Evolutionary conservation across 2,113 vertebrate genomes (phyloP), one percentile per base, ranked within the genome.

Genomic region (Cricetomys ansorgei): DNA sequence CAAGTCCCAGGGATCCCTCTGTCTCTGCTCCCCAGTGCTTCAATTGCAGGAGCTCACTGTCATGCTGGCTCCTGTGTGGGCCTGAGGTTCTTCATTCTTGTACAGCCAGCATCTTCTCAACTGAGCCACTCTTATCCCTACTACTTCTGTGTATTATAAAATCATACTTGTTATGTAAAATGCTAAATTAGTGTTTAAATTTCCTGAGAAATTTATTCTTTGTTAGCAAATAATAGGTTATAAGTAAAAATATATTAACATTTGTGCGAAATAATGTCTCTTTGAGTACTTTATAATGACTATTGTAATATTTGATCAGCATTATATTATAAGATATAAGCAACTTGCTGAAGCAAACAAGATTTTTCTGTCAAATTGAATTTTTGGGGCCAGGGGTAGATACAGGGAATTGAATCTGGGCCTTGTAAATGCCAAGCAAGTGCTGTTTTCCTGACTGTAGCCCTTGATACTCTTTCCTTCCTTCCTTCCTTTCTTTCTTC

Each of bases 301-400:
- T 81, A 70, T 81, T 94, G 79, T 94, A 72, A 53, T 95, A 84
- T 65, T 94, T 96, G 81, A 40, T 15, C 86, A 86, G 21, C 23
- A 3, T 96, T 94, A 25, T 84, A 25, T 91, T 59, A 91, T 95
- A 65, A 97, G 88, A 91, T 53, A 53, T 43, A 93, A 80, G 43
- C 57, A 90, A 11, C 45, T 95, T 92, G 31, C 53, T 37, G 48
- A 67, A 77, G n/a, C 57, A 76, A 73, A 75, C 48, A 3, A 67
- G 9, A 45, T 93, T 93, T 92, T 88, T 67, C 23, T 62, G 8
- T 87, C n/a, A 93, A 48, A 95, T 73, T 77, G 50, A 77, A 48
- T 37, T 17, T 43, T 62, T 48, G 43, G 37, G 40, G 25, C 4
- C 29, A 40, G 57, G 13, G 13, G 12, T 43, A 40, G 81, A 34